Conservation (phyloP, 2,113 vertebrate genomes). For the Poeciliopsis occidentalis region DNA sequence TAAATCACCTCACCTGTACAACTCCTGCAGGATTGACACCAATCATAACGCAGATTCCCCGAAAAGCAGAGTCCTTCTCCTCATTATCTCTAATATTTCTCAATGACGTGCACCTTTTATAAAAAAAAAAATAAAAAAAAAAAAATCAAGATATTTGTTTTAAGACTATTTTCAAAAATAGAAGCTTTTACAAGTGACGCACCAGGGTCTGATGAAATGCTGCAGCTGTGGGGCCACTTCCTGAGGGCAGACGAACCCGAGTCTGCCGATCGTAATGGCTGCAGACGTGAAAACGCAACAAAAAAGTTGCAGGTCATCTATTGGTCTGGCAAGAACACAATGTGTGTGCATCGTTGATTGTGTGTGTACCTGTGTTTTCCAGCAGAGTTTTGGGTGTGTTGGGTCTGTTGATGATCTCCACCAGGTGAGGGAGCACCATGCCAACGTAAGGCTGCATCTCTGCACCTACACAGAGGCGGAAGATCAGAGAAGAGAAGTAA, state of each 20-base stretch:
- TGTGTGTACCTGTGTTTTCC: constrained; percentile 89
- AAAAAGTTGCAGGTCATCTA: neutral
- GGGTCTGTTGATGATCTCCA: constrained; percentile 95
- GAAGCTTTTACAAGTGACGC: constrained; percentile 48
- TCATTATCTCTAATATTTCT: constrained; percentile 95
- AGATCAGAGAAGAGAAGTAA: neutral
- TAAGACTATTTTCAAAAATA: neutral
- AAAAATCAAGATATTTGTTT: no score
- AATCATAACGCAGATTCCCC: constrained; percentile 97
- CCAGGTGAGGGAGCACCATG: constrained; percentile 90
- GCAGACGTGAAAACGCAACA: neutral
- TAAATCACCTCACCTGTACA: constrained; percentile 83
- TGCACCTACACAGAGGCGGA: constrained; percentile 76
- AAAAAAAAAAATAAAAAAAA: neutral
- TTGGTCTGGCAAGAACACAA: neutral
- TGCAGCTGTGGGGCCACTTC: constrained; percentile 95
- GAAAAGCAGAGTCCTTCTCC: constrained; percentile 94
- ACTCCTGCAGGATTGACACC: constrained; percentile 93
- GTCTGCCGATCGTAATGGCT: constrained; percentile 94
- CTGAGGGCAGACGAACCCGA: constrained; percentile 94
- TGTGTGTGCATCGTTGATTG: neutral
- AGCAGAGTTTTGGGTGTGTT: constrained; percentile 95
- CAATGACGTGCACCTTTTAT: constrained; percentile 88
- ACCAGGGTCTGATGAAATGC: constrained; percentile 95
- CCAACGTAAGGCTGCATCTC: constrained; percentile 96